phyloP scores from a whole-genome alignment of 2,113 vertebrate species.

The Rhinolophus sinicus region DNA sequence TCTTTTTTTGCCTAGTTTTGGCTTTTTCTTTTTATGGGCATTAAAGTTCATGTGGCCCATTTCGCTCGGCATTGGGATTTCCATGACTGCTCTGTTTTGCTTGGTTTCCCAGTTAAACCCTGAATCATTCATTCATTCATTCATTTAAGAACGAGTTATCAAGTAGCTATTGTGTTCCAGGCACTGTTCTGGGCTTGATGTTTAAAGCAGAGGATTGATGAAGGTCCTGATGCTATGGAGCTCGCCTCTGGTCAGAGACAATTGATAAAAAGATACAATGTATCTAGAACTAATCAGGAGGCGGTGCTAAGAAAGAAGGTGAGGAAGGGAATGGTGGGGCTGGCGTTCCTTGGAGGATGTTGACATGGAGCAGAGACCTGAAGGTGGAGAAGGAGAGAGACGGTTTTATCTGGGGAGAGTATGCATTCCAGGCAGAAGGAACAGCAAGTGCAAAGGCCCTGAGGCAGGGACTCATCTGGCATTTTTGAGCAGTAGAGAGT shows the following conservation, averaged over 20 bases:
- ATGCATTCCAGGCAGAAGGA: not conserved
- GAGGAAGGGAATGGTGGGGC: not conserved
- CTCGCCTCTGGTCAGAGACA: not conserved
- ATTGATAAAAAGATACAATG: not conserved
- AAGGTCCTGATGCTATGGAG: not conserved
- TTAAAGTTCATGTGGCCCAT: not conserved
- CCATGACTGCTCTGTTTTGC: not conserved
- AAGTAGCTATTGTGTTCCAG: fast-evolving
- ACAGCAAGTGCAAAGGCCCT: not conserved
- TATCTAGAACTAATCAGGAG: not conserved
- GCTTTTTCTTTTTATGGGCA: not conserved
- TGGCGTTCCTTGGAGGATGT: not conserved
- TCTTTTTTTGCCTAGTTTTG: not conserved
- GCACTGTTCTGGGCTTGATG: not conserved
- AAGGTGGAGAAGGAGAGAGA: not conserved
- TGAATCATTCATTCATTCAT: not conserved
- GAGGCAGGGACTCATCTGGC: not conserved
- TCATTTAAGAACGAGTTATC: not conserved
- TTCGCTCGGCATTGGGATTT: not conserved
- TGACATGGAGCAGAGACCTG: not conserved
- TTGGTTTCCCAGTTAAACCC: not conserved
- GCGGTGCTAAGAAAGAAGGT: not conserved
- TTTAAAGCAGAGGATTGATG: not conserved
- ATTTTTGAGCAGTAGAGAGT: not conserved
- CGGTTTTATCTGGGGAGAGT: no score